Base-by-base conservation (phyloP, 2,113 vertebrate species). In the Oryzias javanicus region DNA sequence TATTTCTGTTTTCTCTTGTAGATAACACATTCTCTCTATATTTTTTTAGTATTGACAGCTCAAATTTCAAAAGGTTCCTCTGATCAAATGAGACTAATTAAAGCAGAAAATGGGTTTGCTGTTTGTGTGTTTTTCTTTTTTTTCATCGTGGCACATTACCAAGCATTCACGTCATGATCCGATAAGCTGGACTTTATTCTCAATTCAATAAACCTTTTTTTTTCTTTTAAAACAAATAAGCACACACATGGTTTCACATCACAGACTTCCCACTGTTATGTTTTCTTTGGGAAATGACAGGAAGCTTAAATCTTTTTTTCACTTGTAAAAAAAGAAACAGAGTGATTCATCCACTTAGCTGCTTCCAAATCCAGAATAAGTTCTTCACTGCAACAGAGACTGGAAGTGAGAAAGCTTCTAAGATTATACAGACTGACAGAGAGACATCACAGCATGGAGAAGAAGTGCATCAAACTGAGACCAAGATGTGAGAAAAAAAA, bases 21-120 rank as follows among this genome's bases (percentile, higher is more conserved):
- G 29, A 35, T 61, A 72, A 64, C 60, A 78, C 42, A 46, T 61
- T 78, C 69, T 74, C 76, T 64, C 22, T 24, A 2, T 58, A 55
- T 60, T 49, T 54, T 57, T 49, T 40, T 46, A 46, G 42, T 42
- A 22, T 51, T 27, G 6, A 35, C 35, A 35, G 35, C 35, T 35
- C 10, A 10, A 35, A 35, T 35, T 35, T 35, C 35, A 35, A 8
- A 35, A 12, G 35, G 25, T 49, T 67, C 45, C 61, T 22, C 51
- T 71, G 27, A 75, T 78, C 66, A 67, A 59, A 67, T 59, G 35
- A 35, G 35, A 35, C 35, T 35, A 35, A 35, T 35, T 10, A 35
- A 35, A 35, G 35, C 35, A 35, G 35, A 35, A 35, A 35, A 35
- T 35, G 35, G 10, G 8, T 35, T 35, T 35, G 35, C 35, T 35